Base-by-base conservation (phyloP, 2,113 vertebrate genomes). In the Falcunculus frontatus region DNA sequence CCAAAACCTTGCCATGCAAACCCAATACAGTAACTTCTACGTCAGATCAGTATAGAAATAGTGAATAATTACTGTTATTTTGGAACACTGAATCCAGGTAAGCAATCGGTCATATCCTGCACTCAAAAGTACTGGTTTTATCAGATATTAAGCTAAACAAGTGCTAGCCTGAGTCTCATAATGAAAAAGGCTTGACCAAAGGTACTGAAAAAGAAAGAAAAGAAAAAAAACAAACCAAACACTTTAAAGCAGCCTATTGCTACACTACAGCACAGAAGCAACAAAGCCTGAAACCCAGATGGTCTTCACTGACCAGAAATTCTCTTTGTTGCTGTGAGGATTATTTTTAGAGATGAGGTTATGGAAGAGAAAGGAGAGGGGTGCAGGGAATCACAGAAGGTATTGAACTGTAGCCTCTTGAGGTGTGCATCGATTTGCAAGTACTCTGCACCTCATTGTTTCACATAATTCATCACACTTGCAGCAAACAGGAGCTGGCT, bases 241-340 rank as follows among this genome's bases (percentile, higher is more conserved):
- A 37, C 68, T 87, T 89, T 52, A 89, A 92, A 93, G 89, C 60
- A 79, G 62, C 41, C 60, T 59, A 60, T 59, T 92, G 69, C 41
- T 81, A 56, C 0, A 3, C 50, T 69, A 72, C 22, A 76, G 86
- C 44, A 86, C 63, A 62, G 87, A 87, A 55, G 27, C 80, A 81
- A 95, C 86, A 95, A 96, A 92, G 91, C 64, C 86, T 68, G 84
- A 91, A 76, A 84, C 69, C 29, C 91, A 97, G 93, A 89, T 87
- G 89, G 94, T 92, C 80, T 81, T 74, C 52, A 47, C 42, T 81
- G 84, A 59, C 89, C 89, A 92, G 52, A 90, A 84, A 87, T 81
- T 74, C 77, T 83, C 84, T 95, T 94, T 95, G 90, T 87, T 90
- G 50, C 72, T 89, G 33, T 53, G 30, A 87, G 68, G 39, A 92